phyloP scores from a whole-genome alignment of 2,113 vertebrate species.

The Oryzias celebensis region DNA sequence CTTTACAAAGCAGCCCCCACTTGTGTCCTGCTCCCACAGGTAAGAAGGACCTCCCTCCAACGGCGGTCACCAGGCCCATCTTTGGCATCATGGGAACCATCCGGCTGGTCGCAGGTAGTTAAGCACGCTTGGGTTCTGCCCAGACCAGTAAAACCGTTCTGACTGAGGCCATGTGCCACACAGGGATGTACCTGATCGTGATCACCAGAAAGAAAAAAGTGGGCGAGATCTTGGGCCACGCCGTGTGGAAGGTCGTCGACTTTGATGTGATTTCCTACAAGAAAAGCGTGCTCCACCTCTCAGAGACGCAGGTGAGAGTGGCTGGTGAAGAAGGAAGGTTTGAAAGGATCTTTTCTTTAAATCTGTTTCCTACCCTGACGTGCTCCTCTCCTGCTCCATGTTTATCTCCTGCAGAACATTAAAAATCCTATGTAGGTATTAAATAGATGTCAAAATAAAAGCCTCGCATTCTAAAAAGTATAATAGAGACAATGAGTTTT shows the following conservation, averaged over 20 bases:
- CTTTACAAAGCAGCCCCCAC: rapidly evolving
- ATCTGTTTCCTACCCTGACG: too few species aligned
- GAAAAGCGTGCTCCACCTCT: constrained; percentile 95
- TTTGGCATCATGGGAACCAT: constrained; percentile 95
- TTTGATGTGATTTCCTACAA: constrained; percentile 96
- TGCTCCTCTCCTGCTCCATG: too few species aligned
- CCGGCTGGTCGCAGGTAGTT: constrained; percentile 90
- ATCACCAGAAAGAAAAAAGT: constrained; percentile 95
- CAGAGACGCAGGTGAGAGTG: constrained; percentile 89
- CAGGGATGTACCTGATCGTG: constrained; percentile 95
- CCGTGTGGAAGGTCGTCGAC: constrained; percentile 94
- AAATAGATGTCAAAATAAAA: too few species aligned
- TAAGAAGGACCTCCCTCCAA: constrained; percentile 91
- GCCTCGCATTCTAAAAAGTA: too few species aligned
- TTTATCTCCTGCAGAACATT: too few species aligned
- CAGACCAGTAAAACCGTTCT: not conserved
- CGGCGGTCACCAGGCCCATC: constrained; percentile 90
- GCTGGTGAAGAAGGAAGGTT: not conserved
- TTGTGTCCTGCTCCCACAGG: constrained; percentile 67
- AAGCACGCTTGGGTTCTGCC: too few species aligned
- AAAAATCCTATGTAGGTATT: too few species aligned
- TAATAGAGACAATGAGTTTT: too few species aligned
- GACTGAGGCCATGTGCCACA: constrained; percentile 9
- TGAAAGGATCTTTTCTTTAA: too few species aligned
- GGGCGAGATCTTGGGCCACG: constrained; percentile 90